Evolutionary conservation across 2,888 invertebrate species (phyloP).

Genomic region (Habrosyne pyritoides): DNA sequence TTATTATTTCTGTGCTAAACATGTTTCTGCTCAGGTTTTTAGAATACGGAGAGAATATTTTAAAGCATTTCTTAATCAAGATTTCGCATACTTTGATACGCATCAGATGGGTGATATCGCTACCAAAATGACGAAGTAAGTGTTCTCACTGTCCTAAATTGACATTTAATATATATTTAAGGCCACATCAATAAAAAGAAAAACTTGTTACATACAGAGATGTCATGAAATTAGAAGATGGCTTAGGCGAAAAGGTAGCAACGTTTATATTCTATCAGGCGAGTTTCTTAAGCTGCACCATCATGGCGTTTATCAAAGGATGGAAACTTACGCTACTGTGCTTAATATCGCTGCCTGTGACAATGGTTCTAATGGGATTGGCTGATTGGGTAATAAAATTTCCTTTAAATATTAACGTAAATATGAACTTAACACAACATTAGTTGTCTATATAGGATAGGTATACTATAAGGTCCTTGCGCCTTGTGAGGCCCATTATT

Average conservation of each 20-base stretch:
- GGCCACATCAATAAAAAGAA: too few relatives aligned
- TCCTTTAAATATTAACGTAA: too few relatives aligned
- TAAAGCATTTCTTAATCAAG: constrained; percentile 86
- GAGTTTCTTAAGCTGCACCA: constrained; percentile 85
- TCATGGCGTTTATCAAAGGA: constrained; percentile 87
- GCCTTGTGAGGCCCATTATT: too few relatives aligned
- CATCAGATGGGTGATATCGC: constrained; percentile 88
- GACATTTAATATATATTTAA: too few relatives aligned
- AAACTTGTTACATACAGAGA: constrained; percentile 85
- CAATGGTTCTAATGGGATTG: constrained; percentile 85
- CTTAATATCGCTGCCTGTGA: constrained; percentile 86
- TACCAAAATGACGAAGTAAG: constrained; percentile 89
- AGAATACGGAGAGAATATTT: constrained; percentile 85
- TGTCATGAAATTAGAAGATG: constrained; percentile 89
- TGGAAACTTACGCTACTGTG: constrained; percentile 92
- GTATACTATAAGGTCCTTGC: too few relatives aligned
- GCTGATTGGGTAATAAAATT: constrained; percentile 85
- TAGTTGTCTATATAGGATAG: too few relatives aligned
- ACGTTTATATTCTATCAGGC: constrained; percentile 86
- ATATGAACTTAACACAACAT: too few relatives aligned
- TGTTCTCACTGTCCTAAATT: too few relatives aligned
- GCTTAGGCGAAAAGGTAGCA: constrained; percentile 91
- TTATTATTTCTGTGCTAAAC: too few relatives aligned
- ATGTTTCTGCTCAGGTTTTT: constrained; percentile 68
- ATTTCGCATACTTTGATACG: constrained; percentile 88